Evolutionary conservation across 2,888 invertebrate species (phyloP).

Genomic region (Cerastis rubricosa): DNA sequence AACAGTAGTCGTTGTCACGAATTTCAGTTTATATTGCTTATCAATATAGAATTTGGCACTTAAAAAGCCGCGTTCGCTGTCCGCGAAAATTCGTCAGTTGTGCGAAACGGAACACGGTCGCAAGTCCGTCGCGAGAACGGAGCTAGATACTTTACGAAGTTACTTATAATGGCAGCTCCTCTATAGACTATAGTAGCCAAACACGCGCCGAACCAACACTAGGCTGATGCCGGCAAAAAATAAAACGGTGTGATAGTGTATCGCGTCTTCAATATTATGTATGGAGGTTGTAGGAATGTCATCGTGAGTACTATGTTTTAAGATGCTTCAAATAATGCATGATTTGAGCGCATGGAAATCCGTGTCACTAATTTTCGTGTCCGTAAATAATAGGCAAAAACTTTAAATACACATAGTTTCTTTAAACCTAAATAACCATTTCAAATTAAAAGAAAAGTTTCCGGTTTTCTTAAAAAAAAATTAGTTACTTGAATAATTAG

Average conservation of each 20-base stretch:
- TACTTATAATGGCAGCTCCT: conserved; percentile 4
- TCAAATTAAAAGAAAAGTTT: not conserved
- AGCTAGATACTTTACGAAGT: conserved; percentile 24
- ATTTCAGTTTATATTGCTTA: conserved; percentile 55
- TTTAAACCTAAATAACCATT: too few species aligned
- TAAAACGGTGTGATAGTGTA: conserved; percentile 48
- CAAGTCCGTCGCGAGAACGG: conserved; percentile 40
- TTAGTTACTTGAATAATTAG: not conserved
- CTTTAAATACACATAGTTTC: not conserved
- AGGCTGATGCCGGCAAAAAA: conserved; percentile 17
- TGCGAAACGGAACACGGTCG: conserved; percentile 45
- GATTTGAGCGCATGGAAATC: conserved; percentile 28
- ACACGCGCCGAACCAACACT: conserved; percentile 40
- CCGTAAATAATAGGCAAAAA: not conserved
- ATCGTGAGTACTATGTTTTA: conserved; percentile 71
- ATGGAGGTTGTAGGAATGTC: conserved; percentile 71
- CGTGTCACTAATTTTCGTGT: conserved; percentile 38
- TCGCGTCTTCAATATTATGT: conserved; percentile 65
- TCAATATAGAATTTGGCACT: conserved; percentile 49
- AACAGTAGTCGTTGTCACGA: conserved; percentile 14
- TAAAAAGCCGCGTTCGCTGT: conserved; percentile 27
- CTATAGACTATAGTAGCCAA: conserved; percentile 29
- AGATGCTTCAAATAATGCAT: conserved; percentile 50
- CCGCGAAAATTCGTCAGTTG: conserved; percentile 55
- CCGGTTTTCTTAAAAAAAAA: not conserved